Conservation (phyloP, 2,888 invertebrate species). For the Nomada fabriciana region DNA sequence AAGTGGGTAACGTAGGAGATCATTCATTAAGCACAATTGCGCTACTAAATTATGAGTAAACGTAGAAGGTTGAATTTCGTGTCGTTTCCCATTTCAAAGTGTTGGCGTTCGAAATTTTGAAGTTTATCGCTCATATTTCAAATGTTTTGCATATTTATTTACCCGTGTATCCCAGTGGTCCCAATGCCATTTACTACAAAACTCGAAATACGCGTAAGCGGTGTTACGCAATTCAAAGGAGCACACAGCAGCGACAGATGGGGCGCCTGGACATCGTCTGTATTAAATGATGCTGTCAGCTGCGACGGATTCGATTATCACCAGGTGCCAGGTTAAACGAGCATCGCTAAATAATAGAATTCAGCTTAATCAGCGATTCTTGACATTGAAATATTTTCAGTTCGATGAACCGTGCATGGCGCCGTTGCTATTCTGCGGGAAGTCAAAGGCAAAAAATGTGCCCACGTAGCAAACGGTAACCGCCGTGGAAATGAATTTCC, state of each 20-base stretch:
- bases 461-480: conserved; percentile 4
- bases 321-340: not conserved
- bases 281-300: conserved; percentile 1
- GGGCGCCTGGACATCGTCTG: not conserved
- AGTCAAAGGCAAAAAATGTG: not conserved
- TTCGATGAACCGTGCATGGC: not conserved
- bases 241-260: conserved; percentile 2
- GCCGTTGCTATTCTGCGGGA: too few relatives aligned
- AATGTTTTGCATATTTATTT: not conserved
- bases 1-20: conserved; percentile 31
- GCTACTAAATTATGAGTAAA: conserved; percentile 33
- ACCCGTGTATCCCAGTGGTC: not conserved
- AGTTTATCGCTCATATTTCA: conserved; percentile 20
- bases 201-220: conserved; percentile 2
- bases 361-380: not conserved
- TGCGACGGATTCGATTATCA: not conserved
- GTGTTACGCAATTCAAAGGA: conserved; percentile 13
- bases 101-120: not conserved
- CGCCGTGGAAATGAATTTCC: conserved; percentile 22
- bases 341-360: not conserved
- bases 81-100: not conserved
- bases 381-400: conserved; percentile 6
- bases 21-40: conserved; percentile 50
- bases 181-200: conserved; percentile 10
- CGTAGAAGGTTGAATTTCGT: conserved; percentile 10